Conservation (phyloP, 2,113 vertebrate species). For the Tachysurus fulvidraco region DNA sequence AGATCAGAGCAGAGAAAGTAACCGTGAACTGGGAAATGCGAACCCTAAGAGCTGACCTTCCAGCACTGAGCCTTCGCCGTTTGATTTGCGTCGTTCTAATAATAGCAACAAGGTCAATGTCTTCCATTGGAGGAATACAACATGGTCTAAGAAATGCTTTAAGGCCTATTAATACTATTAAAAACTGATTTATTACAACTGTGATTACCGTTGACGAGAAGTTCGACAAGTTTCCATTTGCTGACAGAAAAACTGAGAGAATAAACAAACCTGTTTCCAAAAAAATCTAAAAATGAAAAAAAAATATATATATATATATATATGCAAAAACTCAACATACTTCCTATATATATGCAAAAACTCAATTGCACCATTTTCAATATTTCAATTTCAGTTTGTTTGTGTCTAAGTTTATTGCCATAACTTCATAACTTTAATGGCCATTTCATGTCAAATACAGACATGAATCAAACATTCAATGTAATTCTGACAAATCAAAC, state of each 20-base stretch:
- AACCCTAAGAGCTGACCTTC: background rate
- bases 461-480: too few species aligned
- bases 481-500: too few species aligned
- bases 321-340: too few species aligned
- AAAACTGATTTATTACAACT: background rate
- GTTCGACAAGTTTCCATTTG: background rate
- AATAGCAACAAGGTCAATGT: background rate
- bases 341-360: background rate
- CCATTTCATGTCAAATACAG: too few species aligned
- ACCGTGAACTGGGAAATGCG: background rate
- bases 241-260: too few species aligned
- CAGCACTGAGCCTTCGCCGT: background rate
- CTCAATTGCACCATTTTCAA: background rate
- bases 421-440: too few species aligned
- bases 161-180: background rate
- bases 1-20: constrained; percentile 50
- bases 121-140: background rate
- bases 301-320: too few species aligned
- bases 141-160: background rate
- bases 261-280: background rate
- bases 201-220: background rate
- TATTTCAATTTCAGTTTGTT: too few species aligned
- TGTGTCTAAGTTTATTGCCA: too few species aligned
- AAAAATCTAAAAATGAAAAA: background rate
- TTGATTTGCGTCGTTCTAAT: background rate